Conservation (phyloP, 2,888 invertebrate genomes). For the Chymomyza procnemis region DNA sequence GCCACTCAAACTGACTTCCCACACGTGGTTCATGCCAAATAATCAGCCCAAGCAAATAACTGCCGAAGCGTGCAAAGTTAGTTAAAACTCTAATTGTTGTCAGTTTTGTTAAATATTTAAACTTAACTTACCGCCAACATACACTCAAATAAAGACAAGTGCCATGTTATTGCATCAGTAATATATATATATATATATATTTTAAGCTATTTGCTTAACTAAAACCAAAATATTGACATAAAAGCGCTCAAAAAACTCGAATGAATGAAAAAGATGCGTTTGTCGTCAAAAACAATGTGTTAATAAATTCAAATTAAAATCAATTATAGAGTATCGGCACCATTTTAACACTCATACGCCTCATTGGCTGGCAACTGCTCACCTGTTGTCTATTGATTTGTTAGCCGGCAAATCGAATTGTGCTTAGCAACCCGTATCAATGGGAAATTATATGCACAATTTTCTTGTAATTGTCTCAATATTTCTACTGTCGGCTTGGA, state of each 20-base stretch:
- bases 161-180: constrained; percentile 61
- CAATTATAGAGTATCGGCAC: neutral
- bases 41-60: neutral
- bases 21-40: neutral
- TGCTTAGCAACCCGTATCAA: constrained; percentile 38
- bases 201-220: constrained; percentile 44
- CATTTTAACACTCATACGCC: constrained; percentile 43
- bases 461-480: constrained; percentile 61
- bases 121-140: neutral
- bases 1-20: neutral
- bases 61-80: constrained; percentile 51
- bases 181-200: constrained; percentile 17
- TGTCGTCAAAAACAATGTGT: neutral
- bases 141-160: neutral
- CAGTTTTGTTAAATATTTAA: neutral
- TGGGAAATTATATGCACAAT: constrained; percentile 52
- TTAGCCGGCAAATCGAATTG: constrained; percentile 14
- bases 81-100: constrained; percentile 34
- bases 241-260: constrained; percentile 5
- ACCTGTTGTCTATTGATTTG: constrained; percentile 22
- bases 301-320: neutral
- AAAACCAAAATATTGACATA: constrained; percentile 65
- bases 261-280: constrained; percentile 24
- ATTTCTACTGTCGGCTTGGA: constrained; percentile 5
- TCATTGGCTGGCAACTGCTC: constrained; percentile 17